A percentile compares a stretch with the other conserved stretches of the same genome.
These are phyloP conservation scores for Lacerta agilis DNA, from an alignment of 2,797 vertebrate genomes.

Conservation along the genomic window DNA sequence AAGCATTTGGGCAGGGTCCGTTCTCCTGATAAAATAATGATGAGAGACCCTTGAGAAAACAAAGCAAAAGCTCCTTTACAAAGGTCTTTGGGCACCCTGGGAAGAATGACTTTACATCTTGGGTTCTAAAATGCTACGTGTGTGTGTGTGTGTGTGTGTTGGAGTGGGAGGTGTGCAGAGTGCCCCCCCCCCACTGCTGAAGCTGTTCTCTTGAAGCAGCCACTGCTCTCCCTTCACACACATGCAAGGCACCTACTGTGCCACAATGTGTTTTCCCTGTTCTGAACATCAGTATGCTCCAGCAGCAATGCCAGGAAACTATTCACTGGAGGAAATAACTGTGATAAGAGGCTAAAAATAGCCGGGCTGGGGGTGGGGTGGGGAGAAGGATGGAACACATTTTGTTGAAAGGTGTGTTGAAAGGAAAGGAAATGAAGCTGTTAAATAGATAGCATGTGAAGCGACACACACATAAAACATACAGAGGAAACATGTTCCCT, in stretches of 20 bases:
- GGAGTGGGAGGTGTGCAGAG: background rate
- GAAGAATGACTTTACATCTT: slow-evolving; percentile 34
- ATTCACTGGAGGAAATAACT: slow-evolving; percentile 78
- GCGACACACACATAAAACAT: slow-evolving; percentile 7
- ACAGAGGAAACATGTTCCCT: background rate
- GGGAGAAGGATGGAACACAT: slow-evolving; percentile 68
- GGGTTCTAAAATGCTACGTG: background rate
- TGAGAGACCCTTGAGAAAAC: background rate
- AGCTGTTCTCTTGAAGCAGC: background rate
- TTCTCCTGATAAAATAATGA: background rate
- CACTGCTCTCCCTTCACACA: background rate
- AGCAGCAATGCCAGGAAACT: slow-evolving; percentile 70
- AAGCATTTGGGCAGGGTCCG: background rate
- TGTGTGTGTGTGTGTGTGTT: background rate
- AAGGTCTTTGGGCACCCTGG: slow-evolving; percentile 48
- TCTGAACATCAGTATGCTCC: slow-evolving; percentile 17
- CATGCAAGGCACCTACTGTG: slow-evolving; percentile 27
- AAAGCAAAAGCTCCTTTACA: slow-evolving; percentile 39
- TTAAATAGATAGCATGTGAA: slow-evolving; percentile 63
- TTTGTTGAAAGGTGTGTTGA: slow-evolving; percentile 62
- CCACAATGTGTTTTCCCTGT: background rate
- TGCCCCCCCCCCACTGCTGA: background rate
- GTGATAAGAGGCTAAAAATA: slow-evolving; percentile 83
- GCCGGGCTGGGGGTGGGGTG: background rate
- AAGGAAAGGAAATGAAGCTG: slow-evolving; percentile 78